Base-by-base conservation (phyloP, 2,113 vertebrate genomes). In the Cyprinodon tularosa region DNA sequence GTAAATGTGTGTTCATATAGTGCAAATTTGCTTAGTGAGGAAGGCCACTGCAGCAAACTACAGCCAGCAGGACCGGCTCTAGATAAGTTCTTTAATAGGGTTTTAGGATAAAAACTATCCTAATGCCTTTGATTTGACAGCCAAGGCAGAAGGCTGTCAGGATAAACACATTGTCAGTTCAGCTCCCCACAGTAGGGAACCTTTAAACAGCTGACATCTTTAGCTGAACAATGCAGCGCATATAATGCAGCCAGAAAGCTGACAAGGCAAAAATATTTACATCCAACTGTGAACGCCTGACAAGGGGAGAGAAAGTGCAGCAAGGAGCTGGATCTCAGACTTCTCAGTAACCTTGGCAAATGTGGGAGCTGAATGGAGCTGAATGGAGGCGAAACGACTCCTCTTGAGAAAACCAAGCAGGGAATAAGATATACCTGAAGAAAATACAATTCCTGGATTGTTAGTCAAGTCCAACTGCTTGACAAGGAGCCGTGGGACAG, bases 1-100 rank as follows among this genome's bases (percentile, higher is more conserved):
- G 29, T 29, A 29, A 29, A 29, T 29, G 29, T 59, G 60, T 91
- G 60, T 86, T 84, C 86, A 74, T 62, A 60, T 66, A 72, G 65
- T 72, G 65, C 72, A 84, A 78, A 73, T 84, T 78, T 90, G 63
- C 83, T 83, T 66, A 40, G 66, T 53, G 82, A 83, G 84, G 78
- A 81, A 71, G 10, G 64, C 66, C 76, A 71, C 61, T 84, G 84
- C 67, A 70, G 70, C 72, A 77, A 77, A 62, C 65, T 71, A 84
- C 44, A 7, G 72, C 76, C 85, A 71, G 62, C 73, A 37, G 61
- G 59, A 76, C 78, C 48, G 17, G 12, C 38, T 80, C 77, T 66
- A 59, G 74, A 81, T 80, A 72, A 72, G 63, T 85, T 88, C 64
- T 86, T 82, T 70, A 83, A 72, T 50, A 75, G 82, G 79, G 64